phyloP scores from a whole-genome alignment of 2,888 invertebrate genomes.

The Teinopalpus imperialis region DNA sequence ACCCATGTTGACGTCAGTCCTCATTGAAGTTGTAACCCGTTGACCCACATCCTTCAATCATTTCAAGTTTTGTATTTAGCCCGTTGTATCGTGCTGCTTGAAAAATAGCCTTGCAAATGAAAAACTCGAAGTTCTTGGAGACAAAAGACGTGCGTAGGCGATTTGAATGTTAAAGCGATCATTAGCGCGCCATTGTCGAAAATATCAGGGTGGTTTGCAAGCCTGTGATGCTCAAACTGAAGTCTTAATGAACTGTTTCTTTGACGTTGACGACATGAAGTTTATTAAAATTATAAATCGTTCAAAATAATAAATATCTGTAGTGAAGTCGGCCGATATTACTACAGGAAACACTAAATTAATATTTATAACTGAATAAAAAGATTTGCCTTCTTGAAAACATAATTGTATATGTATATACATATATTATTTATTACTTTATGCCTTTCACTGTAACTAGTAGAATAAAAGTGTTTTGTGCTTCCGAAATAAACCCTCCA shows the following conservation, averaged over 20 bases:
- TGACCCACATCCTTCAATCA: conserved; percentile 74
- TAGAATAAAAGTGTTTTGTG: no score
- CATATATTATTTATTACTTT: no score
- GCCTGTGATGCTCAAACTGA: conserved; percentile 56
- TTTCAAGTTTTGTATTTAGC: conserved; percentile 45
- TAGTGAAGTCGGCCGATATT: no score
- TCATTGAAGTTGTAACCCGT: conserved; percentile 54
- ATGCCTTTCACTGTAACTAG: no score
- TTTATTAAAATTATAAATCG: no score
- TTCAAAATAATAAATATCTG: no score
- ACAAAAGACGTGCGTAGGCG: conserved; percentile 74
- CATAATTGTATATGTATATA: no score
- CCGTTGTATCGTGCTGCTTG: conserved; percentile 60
- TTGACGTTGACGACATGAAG: no score
- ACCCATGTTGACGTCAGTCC: conserved; percentile 24
- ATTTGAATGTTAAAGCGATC: conserved; percentile 77
- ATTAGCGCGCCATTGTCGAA: conserved; percentile 72
- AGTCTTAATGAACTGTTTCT: conserved; percentile 18
- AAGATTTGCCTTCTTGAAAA: no score
- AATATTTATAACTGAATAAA: no score
- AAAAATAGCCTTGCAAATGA: conserved; percentile 69
- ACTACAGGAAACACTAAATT: no score
- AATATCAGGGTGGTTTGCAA: conserved; percentile 50
- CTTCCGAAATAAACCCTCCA: no score
- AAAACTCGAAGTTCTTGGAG: conserved; percentile 68